phyloP scores from a whole-genome alignment of 2,888 invertebrate species.

The Athrips mouffetella region DNA sequence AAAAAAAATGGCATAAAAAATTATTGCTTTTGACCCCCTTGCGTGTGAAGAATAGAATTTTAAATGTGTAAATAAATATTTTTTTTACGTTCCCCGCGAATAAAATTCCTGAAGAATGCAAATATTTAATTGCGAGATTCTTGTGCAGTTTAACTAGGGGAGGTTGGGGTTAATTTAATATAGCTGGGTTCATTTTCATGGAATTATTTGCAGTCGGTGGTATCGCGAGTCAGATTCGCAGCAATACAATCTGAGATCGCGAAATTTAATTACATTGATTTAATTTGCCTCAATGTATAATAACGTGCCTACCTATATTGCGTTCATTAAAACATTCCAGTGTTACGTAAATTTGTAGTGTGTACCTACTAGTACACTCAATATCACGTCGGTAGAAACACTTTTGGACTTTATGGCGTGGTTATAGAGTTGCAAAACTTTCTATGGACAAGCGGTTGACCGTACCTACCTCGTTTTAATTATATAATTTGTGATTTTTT shows the following conservation, averaged over 20 bases:
- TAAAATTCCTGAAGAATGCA: constrained; percentile 72
- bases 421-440: no score
- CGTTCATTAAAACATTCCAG: no score
- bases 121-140: constrained; percentile 75
- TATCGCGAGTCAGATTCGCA: constrained; percentile 53
- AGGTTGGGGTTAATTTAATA: constrained; percentile 75
- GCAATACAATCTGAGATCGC: constrained; percentile 57
- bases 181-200: constrained; percentile 70
- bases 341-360: no score
- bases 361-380: no score
- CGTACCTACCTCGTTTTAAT: no score
- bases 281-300: constrained; percentile 33
- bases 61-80: constrained; percentile 65
- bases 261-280: constrained; percentile 57
- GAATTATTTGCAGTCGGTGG: constrained; percentile 71
- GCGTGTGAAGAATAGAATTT: constrained; percentile 51
- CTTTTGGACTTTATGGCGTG: no score
- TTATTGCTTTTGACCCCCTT: constrained; percentile 56
- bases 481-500: no score
- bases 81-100: constrained; percentile 57
- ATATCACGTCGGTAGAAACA: no score
- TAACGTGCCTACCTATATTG: no score
- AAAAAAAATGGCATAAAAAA: constrained; percentile 65
- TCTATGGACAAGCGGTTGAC: no score
- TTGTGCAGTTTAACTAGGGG: constrained; percentile 70